phyloP scores from a whole-genome alignment of 2,888 invertebrate genomes.

The Spatulosminthurus flaviceps region DNA sequence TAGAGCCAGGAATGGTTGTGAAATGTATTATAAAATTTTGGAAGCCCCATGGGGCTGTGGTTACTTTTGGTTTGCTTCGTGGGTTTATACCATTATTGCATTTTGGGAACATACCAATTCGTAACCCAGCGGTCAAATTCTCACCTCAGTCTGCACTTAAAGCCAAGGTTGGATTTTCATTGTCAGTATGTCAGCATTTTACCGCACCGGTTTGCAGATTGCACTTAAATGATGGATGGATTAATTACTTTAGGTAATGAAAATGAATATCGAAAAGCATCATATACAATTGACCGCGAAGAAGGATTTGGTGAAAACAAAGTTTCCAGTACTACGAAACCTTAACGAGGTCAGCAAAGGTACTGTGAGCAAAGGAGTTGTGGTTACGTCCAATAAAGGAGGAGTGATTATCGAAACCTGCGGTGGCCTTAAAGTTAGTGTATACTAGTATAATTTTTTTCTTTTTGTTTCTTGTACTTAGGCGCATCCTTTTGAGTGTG shows the following conservation, averaged over 20 bases:
- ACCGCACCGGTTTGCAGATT: too few species aligned
- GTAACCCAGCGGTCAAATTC: constrained; percentile 69
- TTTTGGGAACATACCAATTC: constrained; percentile 69
- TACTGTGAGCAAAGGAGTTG: constrained; percentile 49
- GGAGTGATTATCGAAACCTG: constrained; percentile 50
- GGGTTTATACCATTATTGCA: constrained; percentile 69
- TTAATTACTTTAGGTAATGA: constrained; percentile 69
- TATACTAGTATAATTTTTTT: not conserved
- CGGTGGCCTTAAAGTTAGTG: constrained; percentile 51
- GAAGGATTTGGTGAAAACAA: constrained; percentile 51
- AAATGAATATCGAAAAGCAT: constrained; percentile 67
- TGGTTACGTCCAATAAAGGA: constrained; percentile 39
- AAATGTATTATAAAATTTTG: constrained; percentile 47
- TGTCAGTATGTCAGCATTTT: too few species aligned
- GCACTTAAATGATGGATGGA: not conserved
- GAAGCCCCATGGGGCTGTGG: constrained; percentile 66
- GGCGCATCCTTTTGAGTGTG: too few species aligned
- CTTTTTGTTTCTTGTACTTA: too few species aligned
- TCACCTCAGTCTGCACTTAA: constrained; percentile 70
- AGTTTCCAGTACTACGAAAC: constrained; percentile 39
- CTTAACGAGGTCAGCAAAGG: constrained; percentile 42
- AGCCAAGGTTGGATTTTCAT: constrained; percentile 67
- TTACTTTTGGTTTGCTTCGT: constrained; percentile 67
- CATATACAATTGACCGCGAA: constrained; percentile 71
- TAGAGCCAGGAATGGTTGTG: constrained; percentile 47